Percentiles rank a stretch among this genome's conserved stretches.
phyloP scores from a whole-genome alignment of 2,797 vertebrate genomes.

The Perodicticus potto region DNA sequence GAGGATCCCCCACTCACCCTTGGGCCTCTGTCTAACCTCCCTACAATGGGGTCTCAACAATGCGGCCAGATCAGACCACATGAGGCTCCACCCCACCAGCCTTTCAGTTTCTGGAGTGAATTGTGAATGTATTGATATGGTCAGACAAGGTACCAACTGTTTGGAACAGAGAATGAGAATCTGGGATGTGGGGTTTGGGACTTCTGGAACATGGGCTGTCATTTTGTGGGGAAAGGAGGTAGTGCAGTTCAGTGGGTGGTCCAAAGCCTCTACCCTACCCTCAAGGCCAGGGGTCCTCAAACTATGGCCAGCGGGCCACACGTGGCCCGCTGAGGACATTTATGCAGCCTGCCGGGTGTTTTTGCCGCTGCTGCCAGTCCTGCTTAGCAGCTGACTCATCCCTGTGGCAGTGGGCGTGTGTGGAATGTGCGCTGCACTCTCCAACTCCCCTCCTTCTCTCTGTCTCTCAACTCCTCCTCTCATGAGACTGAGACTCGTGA shows the following conservation, averaged over 20 bases:
- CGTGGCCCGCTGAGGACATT: too few species aligned
- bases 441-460: too few species aligned
- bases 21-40: neutral
- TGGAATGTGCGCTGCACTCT: too few species aligned
- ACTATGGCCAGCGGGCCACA: too few species aligned
- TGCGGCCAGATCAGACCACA: neutral
- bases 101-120: neutral
- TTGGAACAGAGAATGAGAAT: neutral
- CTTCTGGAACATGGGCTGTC: neutral
- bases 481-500: too few species aligned
- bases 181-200: neutral
- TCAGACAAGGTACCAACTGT: neutral
- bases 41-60: neutral
- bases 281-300: neutral
- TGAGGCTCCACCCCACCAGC: neutral
- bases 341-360: too few species aligned
- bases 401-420: too few species aligned
- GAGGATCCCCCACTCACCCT: too few species aligned
- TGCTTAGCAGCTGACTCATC: too few species aligned
- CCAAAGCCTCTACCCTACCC: neutral
- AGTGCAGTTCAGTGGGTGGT: neutral
- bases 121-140: neutral
- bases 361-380: too few species aligned
- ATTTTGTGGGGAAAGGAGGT: neutral
- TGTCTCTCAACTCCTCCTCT: too few species aligned